A percentile compares a stretch with the other conserved stretches of the same genome.
Evolutionary conservation across 2,797 vertebrate species (phyloP).

Genomic region (Chrysocyon brachyurus): DNA sequence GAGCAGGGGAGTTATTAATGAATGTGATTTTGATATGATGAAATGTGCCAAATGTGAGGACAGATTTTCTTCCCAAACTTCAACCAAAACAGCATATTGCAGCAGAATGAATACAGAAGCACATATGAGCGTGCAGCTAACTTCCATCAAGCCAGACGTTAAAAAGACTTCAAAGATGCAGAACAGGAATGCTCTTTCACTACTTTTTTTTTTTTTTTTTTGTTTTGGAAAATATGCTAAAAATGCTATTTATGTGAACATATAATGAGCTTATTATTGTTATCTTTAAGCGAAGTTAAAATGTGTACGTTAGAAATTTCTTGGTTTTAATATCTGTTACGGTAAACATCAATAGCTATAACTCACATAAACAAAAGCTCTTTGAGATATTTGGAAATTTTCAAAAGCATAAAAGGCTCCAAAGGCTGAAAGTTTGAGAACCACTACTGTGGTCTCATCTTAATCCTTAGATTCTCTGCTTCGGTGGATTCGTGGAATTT

Average conservation of each 20-base stretch:
- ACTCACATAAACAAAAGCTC: neutral
- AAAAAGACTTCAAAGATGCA: neutral
- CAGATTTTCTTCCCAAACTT: neutral
- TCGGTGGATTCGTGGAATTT: neutral
- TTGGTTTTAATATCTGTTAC: neutral
- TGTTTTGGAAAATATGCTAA: neutral
- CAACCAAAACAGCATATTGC: neutral
- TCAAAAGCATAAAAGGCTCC: neutral
- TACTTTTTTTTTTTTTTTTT: neutral
- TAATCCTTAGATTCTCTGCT: neutral
- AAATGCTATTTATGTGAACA: neutral
- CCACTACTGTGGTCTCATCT: fast-evolving
- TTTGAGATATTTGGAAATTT: neutral
- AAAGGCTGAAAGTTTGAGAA: neutral
- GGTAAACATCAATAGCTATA: neutral
- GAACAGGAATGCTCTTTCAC: fast-evolving
- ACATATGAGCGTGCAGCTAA: fast-evolving
- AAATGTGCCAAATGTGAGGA: neutral
- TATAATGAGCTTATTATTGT: neutral
- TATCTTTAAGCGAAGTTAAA: neutral
- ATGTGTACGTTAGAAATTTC: neutral
- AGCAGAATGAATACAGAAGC: fast-evolving
- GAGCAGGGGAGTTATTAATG: fast-evolving
- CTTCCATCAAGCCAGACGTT: neutral
- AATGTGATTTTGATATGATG: neutral